Base-by-base conservation (phyloP, 2,888 invertebrate species). In the Tricholauxania praeusta region DNA sequence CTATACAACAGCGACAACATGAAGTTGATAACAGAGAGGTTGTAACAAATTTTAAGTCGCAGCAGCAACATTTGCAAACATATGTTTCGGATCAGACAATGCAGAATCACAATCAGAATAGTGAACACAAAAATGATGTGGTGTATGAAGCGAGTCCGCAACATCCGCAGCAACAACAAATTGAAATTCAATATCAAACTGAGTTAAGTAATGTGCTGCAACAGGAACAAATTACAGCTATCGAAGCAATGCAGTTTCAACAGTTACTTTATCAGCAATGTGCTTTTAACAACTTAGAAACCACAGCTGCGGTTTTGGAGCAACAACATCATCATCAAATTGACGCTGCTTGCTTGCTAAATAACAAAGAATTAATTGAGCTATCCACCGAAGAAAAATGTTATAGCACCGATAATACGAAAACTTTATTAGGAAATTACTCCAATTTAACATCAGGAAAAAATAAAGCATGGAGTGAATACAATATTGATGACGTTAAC, bases 211-310 rank as follows among this genome's bases (percentile, higher is more conserved):
- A 62, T 32, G 48, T 65, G 19, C n/a, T 49, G 12, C 76, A 71
- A 55, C 71, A 63, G 22, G 77, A 79, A 1, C 81, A 80, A 49
- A 67, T 82, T 57, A 79, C 81, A 1, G 75, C 84, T 10, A 81
- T 84, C 12, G 83, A 84, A 78, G 79, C 85, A 3, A 80, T 84
- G 78, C 85, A 85, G 71, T 74, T 84, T 75, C 85, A 84, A 64
- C 84, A 84, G 66, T 72, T 84, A 3, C 76, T 84, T 39, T 84
- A 83, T 63, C 85, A 84, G 75, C 84, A 84, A 66, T 82, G 83
- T 60, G n/a, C 73, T 51, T 48, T 76, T 12, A 71, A 68, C 14
- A 72, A 78, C 79, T 75, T 75, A 78, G 12, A 81, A 77, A n/a
- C 60, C 32, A 69, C 79, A 78, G 68, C 76, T 75, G 12, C 76